Percentiles rank a stretch among this genome's conserved stretches.
These are phyloP conservation scores for Nansenia antarctica DNA, from an alignment of 2,113 vertebrate species.

Conservation along the genomic window DNA sequence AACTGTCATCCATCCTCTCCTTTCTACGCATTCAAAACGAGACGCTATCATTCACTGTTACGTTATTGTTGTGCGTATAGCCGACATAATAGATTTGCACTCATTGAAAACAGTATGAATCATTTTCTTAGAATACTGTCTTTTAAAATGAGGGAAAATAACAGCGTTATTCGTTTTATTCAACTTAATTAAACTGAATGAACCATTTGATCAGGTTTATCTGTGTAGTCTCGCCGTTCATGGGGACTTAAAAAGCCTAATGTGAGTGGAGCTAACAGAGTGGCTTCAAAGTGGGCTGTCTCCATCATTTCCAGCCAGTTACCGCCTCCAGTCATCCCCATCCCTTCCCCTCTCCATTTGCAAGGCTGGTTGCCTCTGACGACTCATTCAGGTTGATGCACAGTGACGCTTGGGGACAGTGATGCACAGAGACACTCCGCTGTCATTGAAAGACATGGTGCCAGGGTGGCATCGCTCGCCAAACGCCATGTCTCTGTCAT, in stretches of 20 bases:
- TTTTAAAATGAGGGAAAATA: neutral
- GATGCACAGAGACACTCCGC: neutral
- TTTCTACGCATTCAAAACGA: neutral
- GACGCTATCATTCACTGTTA: neutral
- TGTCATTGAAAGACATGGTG: conserved; percentile 26
- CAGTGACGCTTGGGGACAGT: conserved; percentile 25
- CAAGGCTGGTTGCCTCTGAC: conserved; percentile 60
- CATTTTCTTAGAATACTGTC: neutral
- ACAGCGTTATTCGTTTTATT: neutral
- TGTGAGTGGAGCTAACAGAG: neutral
- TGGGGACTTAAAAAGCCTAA: neutral
- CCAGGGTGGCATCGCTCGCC: conserved; percentile 45
- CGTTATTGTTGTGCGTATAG: neutral
- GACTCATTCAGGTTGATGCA: conserved; percentile 49
- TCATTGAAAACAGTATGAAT: neutral
- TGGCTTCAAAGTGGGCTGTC: neutral
- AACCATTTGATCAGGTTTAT: neutral
- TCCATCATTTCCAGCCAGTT: conserved; percentile 62
- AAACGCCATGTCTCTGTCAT: conserved; percentile 41
- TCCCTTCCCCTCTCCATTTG: conserved; percentile 61
- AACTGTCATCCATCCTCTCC: neutral
- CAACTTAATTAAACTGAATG: neutral
- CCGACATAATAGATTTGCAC: no score
- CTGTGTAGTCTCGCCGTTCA: neutral
- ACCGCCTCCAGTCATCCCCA: conserved; percentile 34